Base-by-base conservation (phyloP, 1,140 invertebrate species). In the Episyrphus balteatus region DNA sequence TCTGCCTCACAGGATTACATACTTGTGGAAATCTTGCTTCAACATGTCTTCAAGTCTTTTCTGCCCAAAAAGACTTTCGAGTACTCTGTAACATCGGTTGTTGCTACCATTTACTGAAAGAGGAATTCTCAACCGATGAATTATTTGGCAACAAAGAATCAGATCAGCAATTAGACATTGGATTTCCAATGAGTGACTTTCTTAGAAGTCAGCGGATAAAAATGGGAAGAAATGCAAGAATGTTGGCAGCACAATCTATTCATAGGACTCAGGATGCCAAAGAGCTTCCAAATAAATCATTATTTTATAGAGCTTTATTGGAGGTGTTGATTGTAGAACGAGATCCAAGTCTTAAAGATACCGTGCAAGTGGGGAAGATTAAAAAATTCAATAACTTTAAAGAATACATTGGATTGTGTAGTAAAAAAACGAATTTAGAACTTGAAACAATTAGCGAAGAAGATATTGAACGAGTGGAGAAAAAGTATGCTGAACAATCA, bases 1-100 rank as follows among this genome's bases (percentile, higher is more conserved):
- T 83, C 42, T 73, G 79, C 44, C 55, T 88, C 17, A 72, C 79
- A 55, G 92, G 92, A 5, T 70, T 95, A 9, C 92, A 95, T 63
- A 92, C 90, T 0, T 95, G 92, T 72, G 92, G 92, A 1, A 81
- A 88, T 66, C 70, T 95, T 5, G 81, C 83, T 1, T 70, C 87
- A 6, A 80, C 81, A 7, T 79, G 83, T 48, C 69, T 94, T 1
- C 76, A 80, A 55, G 73, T 89, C 13, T 95, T 92, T 62, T 59
- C 75, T 18, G 55, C 70, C 13, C 76, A 76, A 55, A 48, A 69
- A 1, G 59, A 72, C 17, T 76, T 82, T 6, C 72, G 69, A 49
- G 74, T 75, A 1, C 57, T 92, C 1, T 83, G 86, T 44, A 86
- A 87, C 56, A 84, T 95, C 32, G 86, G 86, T 1, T 96, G 92